phyloP scores from a whole-genome alignment of 2,888 invertebrate species.

The Epirrhoe alternata region DNA sequence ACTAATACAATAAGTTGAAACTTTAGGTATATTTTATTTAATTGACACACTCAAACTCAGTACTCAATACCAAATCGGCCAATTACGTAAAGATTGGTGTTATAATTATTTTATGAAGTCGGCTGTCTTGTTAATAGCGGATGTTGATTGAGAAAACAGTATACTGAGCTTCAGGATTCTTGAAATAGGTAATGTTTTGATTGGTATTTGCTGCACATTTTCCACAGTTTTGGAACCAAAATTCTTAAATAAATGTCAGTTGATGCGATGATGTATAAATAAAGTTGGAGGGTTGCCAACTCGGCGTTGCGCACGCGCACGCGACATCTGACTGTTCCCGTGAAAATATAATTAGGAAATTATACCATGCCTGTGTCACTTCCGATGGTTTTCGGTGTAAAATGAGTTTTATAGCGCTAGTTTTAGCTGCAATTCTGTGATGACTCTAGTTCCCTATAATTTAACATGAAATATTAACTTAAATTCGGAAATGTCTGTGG shows the following conservation, averaged over 20 bases:
- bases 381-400: slow-evolving; percentile 10
- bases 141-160: too few relatives aligned
- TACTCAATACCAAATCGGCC: too few relatives aligned
- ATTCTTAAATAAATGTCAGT: slow-evolving; percentile 21
- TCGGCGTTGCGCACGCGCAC: slow-evolving; percentile 32
- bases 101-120: background rate
- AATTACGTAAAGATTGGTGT: background rate
- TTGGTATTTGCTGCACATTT: slow-evolving; percentile 10
- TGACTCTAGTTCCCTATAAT: background rate
- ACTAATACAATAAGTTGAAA: too few relatives aligned
- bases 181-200: background rate
- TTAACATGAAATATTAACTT: too few relatives aligned
- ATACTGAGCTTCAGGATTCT: background rate
- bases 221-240: slow-evolving; percentile 22
- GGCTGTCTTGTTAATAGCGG: background rate
- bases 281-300: slow-evolving; percentile 73
- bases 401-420: slow-evolving; percentile 4
- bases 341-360: slow-evolving; percentile 80
- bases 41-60: too few relatives aligned
- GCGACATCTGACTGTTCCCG: slow-evolving; percentile 68
- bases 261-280: slow-evolving; percentile 63
- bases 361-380: slow-evolving; percentile 42
- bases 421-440: background rate
- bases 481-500: too few relatives aligned
- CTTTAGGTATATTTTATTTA: too few relatives aligned